These are phyloP conservation scores for Sylvietta virens DNA, from an alignment of 2,113 vertebrate genomes.

Conservation along the genomic window DNA sequence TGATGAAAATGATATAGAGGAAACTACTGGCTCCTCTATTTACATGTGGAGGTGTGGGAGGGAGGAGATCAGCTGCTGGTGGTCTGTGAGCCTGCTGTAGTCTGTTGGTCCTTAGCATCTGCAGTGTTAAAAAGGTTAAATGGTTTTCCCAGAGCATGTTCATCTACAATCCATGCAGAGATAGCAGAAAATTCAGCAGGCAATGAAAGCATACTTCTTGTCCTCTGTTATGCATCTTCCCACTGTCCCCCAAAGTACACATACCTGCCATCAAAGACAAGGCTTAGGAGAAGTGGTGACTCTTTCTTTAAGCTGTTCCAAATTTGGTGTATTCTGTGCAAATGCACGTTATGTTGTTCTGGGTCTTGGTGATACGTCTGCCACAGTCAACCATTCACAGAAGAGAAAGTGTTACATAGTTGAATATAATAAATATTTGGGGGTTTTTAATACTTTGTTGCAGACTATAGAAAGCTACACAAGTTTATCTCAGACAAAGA, in stretches of 20 bases:
- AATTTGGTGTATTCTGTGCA: background rate
- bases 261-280: rapidly evolving
- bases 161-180: background rate
- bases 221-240: background rate
- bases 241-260: background rate
- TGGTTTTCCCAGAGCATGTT: background rate
- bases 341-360: rapidly evolving
- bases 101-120: background rate
- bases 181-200: background rate
- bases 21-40: background rate
- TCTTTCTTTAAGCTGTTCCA: background rate
- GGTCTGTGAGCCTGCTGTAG: background rate
- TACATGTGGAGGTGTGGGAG: background rate
- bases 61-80: background rate
- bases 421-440: background rate
- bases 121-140: background rate
- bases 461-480: background rate
- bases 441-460: background rate
- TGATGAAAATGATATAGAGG: background rate
- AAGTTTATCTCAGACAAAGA: background rate
- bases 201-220: background rate
- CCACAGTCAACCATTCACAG: background rate
- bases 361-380: background rate
- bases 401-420: background rate
- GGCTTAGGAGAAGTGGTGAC: background rate